Percentiles rank a stretch among this genome's conserved stretches.
Conservation (phyloP, 2,888 invertebrate species). For the Scelioninae gen. 2 region DNA sequence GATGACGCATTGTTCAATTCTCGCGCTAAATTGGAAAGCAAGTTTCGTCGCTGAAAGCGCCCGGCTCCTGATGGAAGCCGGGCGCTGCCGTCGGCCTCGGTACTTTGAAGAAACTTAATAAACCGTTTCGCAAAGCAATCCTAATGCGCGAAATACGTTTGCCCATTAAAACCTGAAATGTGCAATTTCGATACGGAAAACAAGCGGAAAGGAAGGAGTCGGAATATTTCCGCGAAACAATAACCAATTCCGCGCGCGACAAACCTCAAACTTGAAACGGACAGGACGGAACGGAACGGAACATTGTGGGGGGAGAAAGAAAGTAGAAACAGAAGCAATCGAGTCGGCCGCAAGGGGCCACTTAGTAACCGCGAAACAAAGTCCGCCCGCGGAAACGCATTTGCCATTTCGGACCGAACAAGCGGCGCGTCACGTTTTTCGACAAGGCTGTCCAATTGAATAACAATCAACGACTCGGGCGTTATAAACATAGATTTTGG, state of each 20-base stretch:
- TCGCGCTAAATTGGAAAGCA: conserved; percentile 52
- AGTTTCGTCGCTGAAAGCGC: conserved; percentile 37
- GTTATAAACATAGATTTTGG: too few species aligned
- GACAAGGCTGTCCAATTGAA: too few species aligned
- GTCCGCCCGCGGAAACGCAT: background rate
- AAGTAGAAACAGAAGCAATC: conserved; percentile 9
- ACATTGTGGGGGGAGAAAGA: too few species aligned
- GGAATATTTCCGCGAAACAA: conserved; percentile 41
- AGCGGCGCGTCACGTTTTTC: too few species aligned
- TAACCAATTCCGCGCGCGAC: conserved; percentile 13
- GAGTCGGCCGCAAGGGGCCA: conserved; percentile 1
- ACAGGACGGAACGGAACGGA: conserved; percentile 7
- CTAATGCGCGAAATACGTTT: conserved; percentile 44
- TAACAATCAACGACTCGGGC: too few species aligned
- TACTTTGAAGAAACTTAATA: conserved; percentile 52
- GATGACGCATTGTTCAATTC: conserved; percentile 52
- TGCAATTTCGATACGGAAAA: conserved; percentile 44
- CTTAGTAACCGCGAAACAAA: conserved; percentile 12
- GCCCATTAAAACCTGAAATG: conserved; percentile 52
- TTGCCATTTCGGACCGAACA: conserved; percentile 8
- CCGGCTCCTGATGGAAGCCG: conserved; percentile 30
- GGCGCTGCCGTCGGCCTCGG: background rate
- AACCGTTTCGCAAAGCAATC: conserved; percentile 54
- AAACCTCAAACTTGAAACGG: conserved; percentile 29
- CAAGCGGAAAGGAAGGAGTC: background rate